Percentiles rank a stretch among this genome's conserved stretches.
phyloP scores from a whole-genome alignment of 2,888 invertebrate species.

The Melanostoma mellinum region DNA sequence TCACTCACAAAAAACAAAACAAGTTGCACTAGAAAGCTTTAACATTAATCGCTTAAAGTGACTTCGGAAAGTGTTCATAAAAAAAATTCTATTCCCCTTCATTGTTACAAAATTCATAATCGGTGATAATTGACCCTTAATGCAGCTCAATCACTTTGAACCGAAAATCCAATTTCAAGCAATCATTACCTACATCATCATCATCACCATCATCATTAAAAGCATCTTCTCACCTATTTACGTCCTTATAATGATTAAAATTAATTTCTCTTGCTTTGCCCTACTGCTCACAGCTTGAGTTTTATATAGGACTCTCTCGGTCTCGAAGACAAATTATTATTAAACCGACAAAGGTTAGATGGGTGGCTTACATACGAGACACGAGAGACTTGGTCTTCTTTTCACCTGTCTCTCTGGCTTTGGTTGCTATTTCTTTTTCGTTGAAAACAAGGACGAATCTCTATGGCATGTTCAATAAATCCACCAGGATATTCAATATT shows the following conservation, averaged over 20 bases:
- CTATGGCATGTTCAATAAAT: slow-evolving; percentile 67
- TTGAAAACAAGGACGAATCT: slow-evolving; percentile 37
- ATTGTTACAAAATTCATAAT: slow-evolving; percentile 25
- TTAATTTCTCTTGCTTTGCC: slow-evolving; percentile 48
- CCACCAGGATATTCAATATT: slow-evolving; percentile 64
- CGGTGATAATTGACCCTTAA: slow-evolving; percentile 46
- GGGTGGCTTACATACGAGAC: slow-evolving; percentile 17
- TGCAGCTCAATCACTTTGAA: slow-evolving; percentile 8
- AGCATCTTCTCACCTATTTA: slow-evolving; percentile 55
- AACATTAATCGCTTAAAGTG: no score
- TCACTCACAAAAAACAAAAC: no score
- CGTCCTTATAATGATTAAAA: slow-evolving; percentile 61
- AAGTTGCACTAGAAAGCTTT: no score
- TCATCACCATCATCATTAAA: slow-evolving; percentile 35
- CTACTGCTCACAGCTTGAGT: background rate
- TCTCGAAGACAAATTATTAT: slow-evolving; percentile 66
- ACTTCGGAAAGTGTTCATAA: no score
- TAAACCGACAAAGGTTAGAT: slow-evolving; percentile 57
- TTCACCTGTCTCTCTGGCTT: slow-evolving; percentile 6
- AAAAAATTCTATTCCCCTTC: no score
- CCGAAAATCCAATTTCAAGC: slow-evolving; percentile 30
- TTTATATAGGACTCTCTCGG: background rate
- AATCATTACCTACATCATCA: slow-evolving; percentile 47
- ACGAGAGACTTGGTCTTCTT: background rate
- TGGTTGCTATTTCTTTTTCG: slow-evolving; percentile 2